These are phyloP conservation scores for Hippolais icterina DNA, from an alignment of 2,113 vertebrate species.

Conservation along the genomic window DNA sequence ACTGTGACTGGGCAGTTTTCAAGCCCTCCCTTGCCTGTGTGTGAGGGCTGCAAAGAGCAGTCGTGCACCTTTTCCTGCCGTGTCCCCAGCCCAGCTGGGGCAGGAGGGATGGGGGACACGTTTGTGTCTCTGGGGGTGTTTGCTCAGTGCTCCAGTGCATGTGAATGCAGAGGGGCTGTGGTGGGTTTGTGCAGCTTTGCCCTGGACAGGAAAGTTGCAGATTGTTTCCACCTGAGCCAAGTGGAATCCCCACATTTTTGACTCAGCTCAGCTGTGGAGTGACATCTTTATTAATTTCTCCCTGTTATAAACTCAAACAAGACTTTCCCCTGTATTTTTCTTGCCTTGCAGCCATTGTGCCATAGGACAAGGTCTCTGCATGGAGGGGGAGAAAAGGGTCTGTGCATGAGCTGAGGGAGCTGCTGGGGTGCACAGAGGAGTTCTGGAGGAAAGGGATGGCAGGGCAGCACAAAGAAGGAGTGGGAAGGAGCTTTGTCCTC, in stretches of 20 bases:
- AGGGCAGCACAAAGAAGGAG: not conserved
- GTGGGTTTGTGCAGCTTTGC: not conserved
- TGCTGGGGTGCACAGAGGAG: too few relatives aligned
- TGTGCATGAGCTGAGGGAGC: not conserved
- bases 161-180: accelerated
- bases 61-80: accelerated
- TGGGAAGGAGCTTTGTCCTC: not conserved
- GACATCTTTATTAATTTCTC: not conserved
- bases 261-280: accelerated
- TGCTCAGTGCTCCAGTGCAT: accelerated
- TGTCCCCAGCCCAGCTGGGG: not conserved
- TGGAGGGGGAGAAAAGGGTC: accelerated
- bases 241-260: not conserved
- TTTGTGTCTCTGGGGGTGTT: not conserved
- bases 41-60: not conserved
- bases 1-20: accelerated
- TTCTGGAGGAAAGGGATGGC: not conserved
- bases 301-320: not conserved
- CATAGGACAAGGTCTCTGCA: not conserved
- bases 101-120: too few relatives aligned
- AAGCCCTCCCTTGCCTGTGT: not conserved
- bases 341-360: not conserved
- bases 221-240: not conserved
- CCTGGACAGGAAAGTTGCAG: not conserved
- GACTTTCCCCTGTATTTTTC: accelerated